phyloP scores from a whole-genome alignment of 2,113 vertebrate genomes.

The Phyllopteryx taeniolatus region DNA sequence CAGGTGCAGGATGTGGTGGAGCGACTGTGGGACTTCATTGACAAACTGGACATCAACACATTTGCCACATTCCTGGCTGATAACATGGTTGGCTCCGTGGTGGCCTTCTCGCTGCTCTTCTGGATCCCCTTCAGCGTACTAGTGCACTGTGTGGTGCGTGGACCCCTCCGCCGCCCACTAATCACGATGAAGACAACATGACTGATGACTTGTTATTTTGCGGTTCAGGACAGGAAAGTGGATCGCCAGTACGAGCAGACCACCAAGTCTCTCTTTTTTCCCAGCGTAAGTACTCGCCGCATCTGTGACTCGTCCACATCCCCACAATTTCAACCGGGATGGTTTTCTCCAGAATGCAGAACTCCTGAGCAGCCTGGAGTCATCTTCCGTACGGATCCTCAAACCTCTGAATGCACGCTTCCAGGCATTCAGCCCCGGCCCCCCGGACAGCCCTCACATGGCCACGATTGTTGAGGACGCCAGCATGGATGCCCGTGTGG shows the following conservation, averaged over 20 bases:
- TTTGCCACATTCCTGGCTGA: slow-evolving; percentile 91
- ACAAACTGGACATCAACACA: slow-evolving; percentile 93
- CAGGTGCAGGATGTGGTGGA: slow-evolving; percentile 95
- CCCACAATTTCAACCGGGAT: background rate
- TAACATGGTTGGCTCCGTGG: slow-evolving; percentile 94
- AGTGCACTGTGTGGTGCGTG: slow-evolving; percentile 92
- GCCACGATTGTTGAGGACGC: slow-evolving; percentile 94
- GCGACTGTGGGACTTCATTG: slow-evolving; percentile 97
- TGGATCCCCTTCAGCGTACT: slow-evolving; percentile 97
- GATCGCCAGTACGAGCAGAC: slow-evolving; percentile 88
- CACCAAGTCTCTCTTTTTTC: slow-evolving; percentile 84
- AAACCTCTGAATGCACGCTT: slow-evolving; percentile 76
- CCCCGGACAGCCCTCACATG: slow-evolving; percentile 82
- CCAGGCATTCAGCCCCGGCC: slow-evolving; percentile 62
- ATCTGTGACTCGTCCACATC: background rate
- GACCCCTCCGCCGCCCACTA: background rate
- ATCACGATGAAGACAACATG: too few species aligned
- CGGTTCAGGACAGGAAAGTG: slow-evolving; percentile 87
- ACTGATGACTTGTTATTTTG: background rate
- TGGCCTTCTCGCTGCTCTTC: slow-evolving; percentile 90
- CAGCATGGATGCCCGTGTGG: slow-evolving; percentile 82
- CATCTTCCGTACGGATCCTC: slow-evolving; percentile 84
- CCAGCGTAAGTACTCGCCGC: slow-evolving; percentile 81
- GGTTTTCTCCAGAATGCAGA: slow-evolving; percentile 82
- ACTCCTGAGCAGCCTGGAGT: slow-evolving; percentile 92